Percentiles rank a stretch among this genome's conserved stretches.
phyloP scores from a whole-genome alignment of 2,888 invertebrate species.

The Lingula anatina region DNA sequence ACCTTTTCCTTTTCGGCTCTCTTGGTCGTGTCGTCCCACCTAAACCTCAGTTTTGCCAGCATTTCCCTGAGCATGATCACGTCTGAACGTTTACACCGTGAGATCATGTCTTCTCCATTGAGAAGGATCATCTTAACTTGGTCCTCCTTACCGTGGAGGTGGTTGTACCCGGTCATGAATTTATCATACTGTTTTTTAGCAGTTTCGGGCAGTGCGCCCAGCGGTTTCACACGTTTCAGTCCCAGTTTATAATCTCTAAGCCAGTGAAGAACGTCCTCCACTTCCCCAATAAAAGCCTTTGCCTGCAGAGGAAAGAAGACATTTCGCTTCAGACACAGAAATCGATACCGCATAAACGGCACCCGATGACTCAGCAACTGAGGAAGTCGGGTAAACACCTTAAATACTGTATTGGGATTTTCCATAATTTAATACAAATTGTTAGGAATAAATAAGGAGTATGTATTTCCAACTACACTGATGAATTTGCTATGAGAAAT shows the following conservation, averaged over 20 bases:
- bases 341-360: no score
- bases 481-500: no score
- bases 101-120: constrained; percentile 43
- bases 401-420: no score
- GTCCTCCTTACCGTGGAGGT: constrained; percentile 35
- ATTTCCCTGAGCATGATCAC: constrained; percentile 35
- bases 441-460: no score
- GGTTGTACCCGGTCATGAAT: constrained; percentile 30
- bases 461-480: no score
- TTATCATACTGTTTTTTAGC: constrained; percentile 42
- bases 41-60: constrained; percentile 37
- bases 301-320: constrained; percentile 26
- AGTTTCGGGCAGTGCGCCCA: constrained; percentile 49
- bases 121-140: constrained; percentile 33
- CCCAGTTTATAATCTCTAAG: constrained; percentile 39
- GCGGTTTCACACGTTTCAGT: constrained; percentile 38
- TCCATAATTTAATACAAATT: no score
- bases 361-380: no score
- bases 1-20: constrained; percentile 44
- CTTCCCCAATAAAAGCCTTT: constrained; percentile 46
- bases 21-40: constrained; percentile 39
- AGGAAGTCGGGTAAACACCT: no score
- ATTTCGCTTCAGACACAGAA: no score
- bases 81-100: constrained; percentile 38
- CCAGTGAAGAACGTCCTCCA: constrained; percentile 46